These are phyloP conservation scores for Aegypius monachus DNA, from an alignment of 2,113 vertebrate species.

Conservation along the genomic window DNA sequence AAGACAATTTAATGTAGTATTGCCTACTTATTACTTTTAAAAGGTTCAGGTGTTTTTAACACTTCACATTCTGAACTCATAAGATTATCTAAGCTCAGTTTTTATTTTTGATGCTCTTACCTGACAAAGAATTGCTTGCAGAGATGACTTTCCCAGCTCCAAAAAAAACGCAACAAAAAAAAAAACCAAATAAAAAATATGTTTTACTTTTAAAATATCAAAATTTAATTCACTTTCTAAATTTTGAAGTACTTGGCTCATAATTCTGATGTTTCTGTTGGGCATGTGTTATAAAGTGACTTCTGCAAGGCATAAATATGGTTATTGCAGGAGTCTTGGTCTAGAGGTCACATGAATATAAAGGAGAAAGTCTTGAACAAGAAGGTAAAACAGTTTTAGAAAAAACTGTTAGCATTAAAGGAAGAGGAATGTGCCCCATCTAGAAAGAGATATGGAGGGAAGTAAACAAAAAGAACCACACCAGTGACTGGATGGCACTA, in stretches of 20 bases:
- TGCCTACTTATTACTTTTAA: background rate
- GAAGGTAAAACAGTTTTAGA: background rate
- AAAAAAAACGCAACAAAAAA: background rate
- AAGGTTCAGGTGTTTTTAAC: background rate
- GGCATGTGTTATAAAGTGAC: background rate
- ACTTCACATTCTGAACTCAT: background rate
- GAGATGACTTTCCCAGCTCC: background rate
- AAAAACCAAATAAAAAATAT: background rate
- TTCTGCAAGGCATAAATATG: background rate
- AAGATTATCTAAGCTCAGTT: background rate
- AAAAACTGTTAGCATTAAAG: background rate
- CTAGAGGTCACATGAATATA: background rate
- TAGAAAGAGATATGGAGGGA: background rate
- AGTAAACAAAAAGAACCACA: background rate
- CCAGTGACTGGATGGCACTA: background rate
- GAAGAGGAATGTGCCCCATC: background rate
- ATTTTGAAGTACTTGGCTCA: background rate
- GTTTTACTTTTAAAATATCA: background rate
- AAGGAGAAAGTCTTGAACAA: background rate
- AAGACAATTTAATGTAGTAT: background rate
- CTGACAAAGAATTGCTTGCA: background rate
- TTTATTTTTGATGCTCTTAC: background rate
- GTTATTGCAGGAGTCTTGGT: background rate
- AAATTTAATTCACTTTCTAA: background rate
- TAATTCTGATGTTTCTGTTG: background rate